Evolutionary conservation across 2,888 invertebrate genomes (phyloP).

Genomic region (Ptilodon capucinus): DNA sequence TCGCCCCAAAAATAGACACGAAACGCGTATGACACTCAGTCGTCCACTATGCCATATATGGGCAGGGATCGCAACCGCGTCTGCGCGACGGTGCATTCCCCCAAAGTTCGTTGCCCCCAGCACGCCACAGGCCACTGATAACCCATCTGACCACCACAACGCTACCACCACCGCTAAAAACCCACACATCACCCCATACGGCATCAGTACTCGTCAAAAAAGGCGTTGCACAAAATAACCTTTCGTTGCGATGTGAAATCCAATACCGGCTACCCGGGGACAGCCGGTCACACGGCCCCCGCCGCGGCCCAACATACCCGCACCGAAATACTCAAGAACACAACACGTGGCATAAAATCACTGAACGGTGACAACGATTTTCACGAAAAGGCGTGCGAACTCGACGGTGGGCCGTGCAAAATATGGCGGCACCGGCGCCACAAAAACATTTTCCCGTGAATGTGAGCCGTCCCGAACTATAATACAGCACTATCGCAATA

Average conservation of each 20-base stretch:
- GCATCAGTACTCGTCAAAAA: slow-evolving; percentile 62
- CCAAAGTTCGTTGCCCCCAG: slow-evolving; percentile 74
- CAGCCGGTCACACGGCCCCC: slow-evolving; percentile 35
- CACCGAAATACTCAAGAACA: slow-evolving; percentile 48
- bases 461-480: slow-evolving; percentile 47
- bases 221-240: slow-evolving; percentile 74
- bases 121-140: slow-evolving; percentile 49
- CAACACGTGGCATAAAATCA: slow-evolving; percentile 81
- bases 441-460: slow-evolving; percentile 53
- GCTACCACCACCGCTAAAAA: slow-evolving; percentile 27
- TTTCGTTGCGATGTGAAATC: slow-evolving; percentile 75
- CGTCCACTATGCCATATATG: slow-evolving; percentile 75
- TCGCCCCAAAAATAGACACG: slow-evolving; percentile 59
- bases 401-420: slow-evolving; percentile 72
- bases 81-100: slow-evolving; percentile 75
- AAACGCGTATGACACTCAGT: slow-evolving; percentile 59
- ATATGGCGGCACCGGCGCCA: slow-evolving; percentile 81
- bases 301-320: slow-evolving; percentile 26
- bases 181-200: slow-evolving; percentile 27
- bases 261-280: slow-evolving; percentile 63
- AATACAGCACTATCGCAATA: slow-evolving; percentile 42
- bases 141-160: slow-evolving; percentile 31
- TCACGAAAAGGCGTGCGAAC: slow-evolving; percentile 78
- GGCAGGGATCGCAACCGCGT: slow-evolving; percentile 73
- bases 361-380: slow-evolving; percentile 77